Evolutionary conservation across 2,797 vertebrate species (phyloP).

Genomic region (Discoglossus pictus): DNA sequence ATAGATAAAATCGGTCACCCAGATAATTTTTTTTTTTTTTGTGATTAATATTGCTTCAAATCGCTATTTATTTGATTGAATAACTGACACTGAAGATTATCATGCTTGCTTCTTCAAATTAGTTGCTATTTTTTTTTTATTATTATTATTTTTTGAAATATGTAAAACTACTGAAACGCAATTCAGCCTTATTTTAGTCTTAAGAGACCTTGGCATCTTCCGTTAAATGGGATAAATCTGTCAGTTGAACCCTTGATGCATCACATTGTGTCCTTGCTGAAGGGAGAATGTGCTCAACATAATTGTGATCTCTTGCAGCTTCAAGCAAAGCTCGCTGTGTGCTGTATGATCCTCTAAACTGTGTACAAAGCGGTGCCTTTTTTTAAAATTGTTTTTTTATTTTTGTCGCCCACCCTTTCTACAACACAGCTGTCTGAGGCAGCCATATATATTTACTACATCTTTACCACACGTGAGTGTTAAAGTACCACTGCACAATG

Average conservation of each 20-base stretch:
- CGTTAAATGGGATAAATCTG: neutral
- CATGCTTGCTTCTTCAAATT: too few species aligned
- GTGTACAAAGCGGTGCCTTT: neutral
- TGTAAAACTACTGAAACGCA: too few species aligned
- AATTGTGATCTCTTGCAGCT: neutral
- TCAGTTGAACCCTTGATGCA: neutral
- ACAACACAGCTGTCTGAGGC: neutral
- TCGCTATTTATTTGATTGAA: too few species aligned
- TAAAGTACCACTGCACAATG: too few species aligned
- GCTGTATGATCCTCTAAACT: neutral
- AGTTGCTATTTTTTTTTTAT: too few species aligned
- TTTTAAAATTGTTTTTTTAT: neutral
- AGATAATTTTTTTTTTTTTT: too few species aligned
- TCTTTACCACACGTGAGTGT: too few species aligned
- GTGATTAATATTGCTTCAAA: too few species aligned
- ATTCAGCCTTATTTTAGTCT: neutral
- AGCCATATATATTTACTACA: neutral
- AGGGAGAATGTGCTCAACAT: neutral
- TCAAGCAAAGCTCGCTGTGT: neutral
- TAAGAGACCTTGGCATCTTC: neutral
- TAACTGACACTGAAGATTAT: too few species aligned
- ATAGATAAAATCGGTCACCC: too few species aligned
- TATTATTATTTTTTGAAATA: too few species aligned
- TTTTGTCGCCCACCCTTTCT: neutral
- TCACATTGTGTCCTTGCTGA: conserved; percentile 10